Base-by-base conservation (phyloP, 1,140 invertebrate species). In the Capitella teleta region DNA sequence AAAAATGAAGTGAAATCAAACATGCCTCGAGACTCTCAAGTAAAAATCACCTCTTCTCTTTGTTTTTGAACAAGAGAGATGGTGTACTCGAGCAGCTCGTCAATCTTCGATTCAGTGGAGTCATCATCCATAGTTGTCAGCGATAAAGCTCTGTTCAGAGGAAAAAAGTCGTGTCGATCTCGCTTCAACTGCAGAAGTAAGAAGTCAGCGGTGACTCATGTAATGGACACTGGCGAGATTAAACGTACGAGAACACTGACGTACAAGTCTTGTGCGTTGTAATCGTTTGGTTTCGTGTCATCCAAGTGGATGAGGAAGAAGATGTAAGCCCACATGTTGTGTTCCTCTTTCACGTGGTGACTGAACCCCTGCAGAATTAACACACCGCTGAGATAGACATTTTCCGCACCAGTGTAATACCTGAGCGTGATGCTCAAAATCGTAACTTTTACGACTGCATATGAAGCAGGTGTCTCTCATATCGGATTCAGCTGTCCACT, bases 81-180 rank as follows among this genome's bases (percentile, higher is more conserved):
- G 41, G 25, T 43, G 16, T 43, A 24, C 42, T 44, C 16, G 2
- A 44, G 42, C 14, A 16, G 21, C 1, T 12, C 25, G 8, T 44
- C 42, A 24, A 10, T 44, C n/a, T n/a, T n/a, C n/a, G n/a, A n/a
- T n/a, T n/a, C n/a, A n/a, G n/a, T n/a, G n/a, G n/a, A n/a, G 21
- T 52, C 45, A 8, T 54, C 54, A 18, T 56, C 50, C 43, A 40
- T 38, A 2, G 24, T 18, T 12, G 28, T 26, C 37, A 72, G 49
- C 47, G 61, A 68, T 24, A 72, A 52, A 16, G 69, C 69, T 37
- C 66, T 56, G 50, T 72, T 72, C 53, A 70, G 57, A 2, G 69
- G 69, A 28, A 72, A 67, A 61, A 70, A 72, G 34, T 70, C 67
- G 52, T 65, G 67, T 34, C 63, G 66, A 42, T 72, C 63, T 38